phyloP scores from a whole-genome alignment of 2,888 invertebrate species.

The Drosophila mettleri region DNA sequence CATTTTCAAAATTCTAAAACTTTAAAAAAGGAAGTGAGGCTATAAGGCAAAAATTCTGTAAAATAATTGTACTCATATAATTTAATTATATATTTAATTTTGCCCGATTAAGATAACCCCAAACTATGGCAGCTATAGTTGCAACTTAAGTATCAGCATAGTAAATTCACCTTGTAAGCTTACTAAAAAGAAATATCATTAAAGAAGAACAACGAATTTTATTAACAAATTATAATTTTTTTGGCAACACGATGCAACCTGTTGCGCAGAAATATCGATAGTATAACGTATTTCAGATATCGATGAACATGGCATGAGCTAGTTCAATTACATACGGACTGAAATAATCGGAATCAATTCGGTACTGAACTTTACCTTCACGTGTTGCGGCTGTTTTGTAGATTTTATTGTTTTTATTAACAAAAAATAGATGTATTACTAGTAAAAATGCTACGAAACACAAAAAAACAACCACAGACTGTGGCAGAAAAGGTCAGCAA shows the following conservation, averaged over 20 bases:
- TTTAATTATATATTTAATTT: too few relatives aligned
- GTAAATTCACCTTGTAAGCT: neutral
- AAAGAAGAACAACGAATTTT: neutral
- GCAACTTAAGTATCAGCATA: too few relatives aligned
- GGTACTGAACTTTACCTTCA: slow-evolving; percentile 28
- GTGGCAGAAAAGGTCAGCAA: slow-evolving; percentile 89
- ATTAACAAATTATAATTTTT: neutral
- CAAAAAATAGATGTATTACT: slow-evolving; percentile 35
- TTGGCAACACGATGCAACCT: slow-evolving; percentile 3
- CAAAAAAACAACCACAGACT: slow-evolving; percentile 64
- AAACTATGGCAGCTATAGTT: too few relatives aligned
- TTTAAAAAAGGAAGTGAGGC: too few relatives aligned
- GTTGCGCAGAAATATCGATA: slow-evolving; percentile 6
- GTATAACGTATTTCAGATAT: neutral
- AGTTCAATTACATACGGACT: slow-evolving; percentile 3
- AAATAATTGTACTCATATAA: too few relatives aligned
- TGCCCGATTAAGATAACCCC: too few relatives aligned
- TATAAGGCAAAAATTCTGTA: too few relatives aligned
- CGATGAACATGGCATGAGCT: slow-evolving; percentile 1
- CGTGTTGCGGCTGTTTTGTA: slow-evolving; percentile 37
- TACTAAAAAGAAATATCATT: neutral
- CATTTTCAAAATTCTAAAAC: neutral
- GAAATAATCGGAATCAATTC: slow-evolving; percentile 11
- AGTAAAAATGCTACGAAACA: slow-evolving; percentile 57
- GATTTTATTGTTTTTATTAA: slow-evolving; percentile 26